These are phyloP conservation scores for Drosophila tripunctata DNA, from an alignment of 2,888 invertebrate genomes.

Conservation along the genomic window DNA sequence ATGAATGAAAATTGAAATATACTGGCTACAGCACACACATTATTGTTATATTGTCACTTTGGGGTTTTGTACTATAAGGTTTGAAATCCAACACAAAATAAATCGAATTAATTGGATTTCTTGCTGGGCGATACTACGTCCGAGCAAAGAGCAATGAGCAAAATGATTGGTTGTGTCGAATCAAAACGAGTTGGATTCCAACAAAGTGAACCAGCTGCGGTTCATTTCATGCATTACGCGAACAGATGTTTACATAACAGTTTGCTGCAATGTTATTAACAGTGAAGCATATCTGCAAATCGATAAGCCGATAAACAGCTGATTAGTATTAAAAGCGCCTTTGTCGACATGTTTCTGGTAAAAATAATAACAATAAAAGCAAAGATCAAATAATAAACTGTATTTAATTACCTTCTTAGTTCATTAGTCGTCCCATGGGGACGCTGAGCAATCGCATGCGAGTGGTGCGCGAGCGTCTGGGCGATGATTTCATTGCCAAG, in stretches of 20 bases:
- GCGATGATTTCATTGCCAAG: conserved; percentile 72
- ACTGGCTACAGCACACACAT: conserved; percentile 53
- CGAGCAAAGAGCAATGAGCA: conserved; percentile 52
- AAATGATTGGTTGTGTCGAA: conserved; percentile 14
- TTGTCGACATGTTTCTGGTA: conserved; percentile 63
- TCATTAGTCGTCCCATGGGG: conserved; percentile 80
- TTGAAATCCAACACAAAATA: conserved; percentile 30
- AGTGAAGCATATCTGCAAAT: background rate
- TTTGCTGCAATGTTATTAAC: background rate
- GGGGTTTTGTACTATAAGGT: conserved; percentile 62
- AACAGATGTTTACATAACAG: background rate
- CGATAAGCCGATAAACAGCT: conserved; percentile 30
- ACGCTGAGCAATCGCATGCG: conserved; percentile 63
- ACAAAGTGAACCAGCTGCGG: background rate
- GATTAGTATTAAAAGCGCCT: conserved; percentile 19
- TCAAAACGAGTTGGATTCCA: background rate
- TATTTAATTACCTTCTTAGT: conserved; percentile 45
- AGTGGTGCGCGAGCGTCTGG: conserved; percentile 72
- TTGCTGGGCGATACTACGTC: conserved; percentile 77
- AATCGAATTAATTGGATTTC: conserved; percentile 37
- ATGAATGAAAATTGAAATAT: conserved; percentile 65
- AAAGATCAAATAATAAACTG: background rate
- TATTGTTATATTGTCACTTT: conserved; percentile 50
- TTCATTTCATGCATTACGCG: background rate
- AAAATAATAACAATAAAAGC: background rate